Evolutionary conservation across 2,113 vertebrate species (phyloP).

Genomic region (Phyllopteryx taeniolatus): DNA sequence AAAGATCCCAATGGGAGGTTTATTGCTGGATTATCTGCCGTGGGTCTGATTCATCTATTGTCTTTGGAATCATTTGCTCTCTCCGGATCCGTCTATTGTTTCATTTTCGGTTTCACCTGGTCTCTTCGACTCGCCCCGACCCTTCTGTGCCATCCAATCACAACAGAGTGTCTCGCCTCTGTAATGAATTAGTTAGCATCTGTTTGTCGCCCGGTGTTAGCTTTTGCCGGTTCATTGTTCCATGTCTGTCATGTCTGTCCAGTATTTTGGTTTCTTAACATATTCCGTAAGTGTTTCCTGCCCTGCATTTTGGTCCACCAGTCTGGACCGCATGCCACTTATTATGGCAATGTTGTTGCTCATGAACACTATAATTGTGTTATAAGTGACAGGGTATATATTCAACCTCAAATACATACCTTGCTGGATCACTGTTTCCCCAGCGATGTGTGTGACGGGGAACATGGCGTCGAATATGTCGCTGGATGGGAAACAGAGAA

Average conservation of each 20-base stretch:
- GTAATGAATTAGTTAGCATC: not conserved
- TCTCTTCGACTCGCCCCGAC: not conserved
- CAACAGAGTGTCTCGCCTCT: not conserved
- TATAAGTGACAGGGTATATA: not conserved
- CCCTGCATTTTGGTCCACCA: not conserved
- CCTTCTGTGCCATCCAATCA: not conserved
- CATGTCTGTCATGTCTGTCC: not conserved
- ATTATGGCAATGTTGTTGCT: not conserved
- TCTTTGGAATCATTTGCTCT: not conserved
- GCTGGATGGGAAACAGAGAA: constrained; percentile 68
- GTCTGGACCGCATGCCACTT: not conserved
- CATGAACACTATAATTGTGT: not conserved
- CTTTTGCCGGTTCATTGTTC: not conserved
- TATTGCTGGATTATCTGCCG: not conserved
- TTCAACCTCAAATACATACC: constrained; percentile 68
- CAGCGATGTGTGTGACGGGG: constrained; percentile 93
- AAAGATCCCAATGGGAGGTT: not conserved
- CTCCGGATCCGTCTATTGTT: not conserved
- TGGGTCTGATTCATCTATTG: not conserved
- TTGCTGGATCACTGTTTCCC: constrained; percentile 95
- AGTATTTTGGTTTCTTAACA: not conserved
- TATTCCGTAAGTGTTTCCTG: not conserved
- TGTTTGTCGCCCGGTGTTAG: not conserved
- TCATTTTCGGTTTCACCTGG: not conserved
- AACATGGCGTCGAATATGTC: constrained; percentile 99